Base-by-base conservation (phyloP, 2,797 vertebrate genomes). In the Manis crassicaudata region DNA sequence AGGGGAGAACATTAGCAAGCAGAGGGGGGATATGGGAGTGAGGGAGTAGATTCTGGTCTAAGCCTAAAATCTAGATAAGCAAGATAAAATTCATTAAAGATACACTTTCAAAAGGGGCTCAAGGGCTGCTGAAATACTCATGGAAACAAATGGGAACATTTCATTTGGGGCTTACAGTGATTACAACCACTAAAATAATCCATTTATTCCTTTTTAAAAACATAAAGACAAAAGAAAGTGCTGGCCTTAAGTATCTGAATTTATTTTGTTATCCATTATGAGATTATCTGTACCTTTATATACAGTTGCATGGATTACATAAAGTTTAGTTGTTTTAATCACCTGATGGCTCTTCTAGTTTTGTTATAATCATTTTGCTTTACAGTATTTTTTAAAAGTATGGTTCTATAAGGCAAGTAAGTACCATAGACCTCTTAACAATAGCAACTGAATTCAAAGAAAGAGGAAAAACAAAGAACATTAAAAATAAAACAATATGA, bases 321-420 rank as follows among this genome's bases (percentile, higher is more conserved):
- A 81, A 83, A 89, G 58, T 88, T 87, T 23, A 87, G n/a, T 23
- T 79, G 11, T 40, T 72, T 46, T 62, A 68, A 90, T 76, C 73
- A 92, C 16, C 63, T 40, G 54, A 76, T 79, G 85, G 80, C 32
- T 75, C 68, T 93, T 90, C 37, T 91, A 80, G 92, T 88, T 96
- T 72, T 96, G 83, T 75, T 58, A 82, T 5, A 91, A 40, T 58
- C 67, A 79, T 88, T 92, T 72, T 94, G 54, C 50, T 89, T 95
- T 40, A 93, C 5, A 62, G 60, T 16, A 1, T 27, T 80, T 13
- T 88, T 93, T 84, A 76, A 93, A 65, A 79, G 20, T 52, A 23
- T 23, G 37, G 32, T 56, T 93, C 50, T 62, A 7, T 63, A 52
- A 75, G 32, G 6, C 58, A 68, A 52, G 2, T 50, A 68, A 52